Percentiles rank a stretch among this genome's conserved stretches.
Conservation (phyloP, 2,113 vertebrate genomes). For the Mionectes macconnelli region DNA sequence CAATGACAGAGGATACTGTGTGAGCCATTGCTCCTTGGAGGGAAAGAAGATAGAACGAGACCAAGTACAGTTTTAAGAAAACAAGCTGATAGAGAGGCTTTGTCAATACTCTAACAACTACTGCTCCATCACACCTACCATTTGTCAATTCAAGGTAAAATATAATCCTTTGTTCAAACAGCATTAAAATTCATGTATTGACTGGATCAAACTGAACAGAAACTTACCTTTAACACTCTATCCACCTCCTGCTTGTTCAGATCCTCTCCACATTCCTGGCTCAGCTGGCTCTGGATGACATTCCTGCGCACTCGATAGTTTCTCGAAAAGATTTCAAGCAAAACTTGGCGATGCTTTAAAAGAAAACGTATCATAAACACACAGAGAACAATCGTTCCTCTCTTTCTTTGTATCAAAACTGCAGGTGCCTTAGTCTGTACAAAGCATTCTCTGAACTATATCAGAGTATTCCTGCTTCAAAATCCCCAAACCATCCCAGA, state of each 20-base stretch:
- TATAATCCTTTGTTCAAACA: background rate
- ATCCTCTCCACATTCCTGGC: constrained; percentile 86
- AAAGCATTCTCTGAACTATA: background rate
- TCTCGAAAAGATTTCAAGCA: constrained; percentile 92
- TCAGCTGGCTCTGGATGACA: constrained; percentile 82
- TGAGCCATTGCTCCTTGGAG: background rate
- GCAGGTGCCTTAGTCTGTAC: rapidly evolving
- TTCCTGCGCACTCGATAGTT: constrained; percentile 88
- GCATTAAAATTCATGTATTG: background rate
- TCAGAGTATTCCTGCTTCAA: background rate
- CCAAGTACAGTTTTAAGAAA: background rate
- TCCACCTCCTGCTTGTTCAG: constrained; percentile 89
- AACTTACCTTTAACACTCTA: constrained; percentile 87
- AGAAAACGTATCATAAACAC: background rate
- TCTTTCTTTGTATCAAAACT: background rate
- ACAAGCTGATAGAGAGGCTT: background rate
- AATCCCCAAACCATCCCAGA: background rate
- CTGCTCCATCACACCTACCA: background rate
- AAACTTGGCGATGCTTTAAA: constrained; percentile 86
- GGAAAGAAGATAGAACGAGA: background rate
- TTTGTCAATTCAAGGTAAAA: background rate
- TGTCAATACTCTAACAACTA: background rate
- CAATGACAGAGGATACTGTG: background rate
- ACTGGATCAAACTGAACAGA: background rate
- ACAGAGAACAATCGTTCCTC: background rate